Base-by-base conservation (phyloP, 2,797 vertebrate genomes). In the Paguma larvata region DNA sequence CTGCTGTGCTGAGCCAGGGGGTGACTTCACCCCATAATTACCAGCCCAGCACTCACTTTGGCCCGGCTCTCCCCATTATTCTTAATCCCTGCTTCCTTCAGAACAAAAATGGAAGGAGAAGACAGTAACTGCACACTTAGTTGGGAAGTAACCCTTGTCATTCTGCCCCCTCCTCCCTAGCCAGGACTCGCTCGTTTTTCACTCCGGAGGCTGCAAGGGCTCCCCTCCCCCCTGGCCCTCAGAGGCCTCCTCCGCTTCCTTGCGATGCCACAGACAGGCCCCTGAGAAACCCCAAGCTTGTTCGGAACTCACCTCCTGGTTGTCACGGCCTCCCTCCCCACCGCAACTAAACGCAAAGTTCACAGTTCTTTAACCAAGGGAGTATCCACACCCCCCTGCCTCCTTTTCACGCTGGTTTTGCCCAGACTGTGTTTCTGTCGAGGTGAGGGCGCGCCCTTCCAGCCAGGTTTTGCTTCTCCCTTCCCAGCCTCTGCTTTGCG, bases 361-460 rank as follows among this genome's bases (percentile, higher is more conserved):
- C 44, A 46, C 3, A 1, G 65, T 63, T 91, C 46, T 82, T 89
- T 93, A 87, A 78, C 94, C 46, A 84, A 94, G 83, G 92, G 92
- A 51, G 85, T 96, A 88, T 73, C 84, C 91, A 86, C 80, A 59
- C 79, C 77, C 32, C 3, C 6, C 75, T 1, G 23, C 48, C 48
- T 46, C 70, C 70, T 80, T 93, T 51, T 59, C 23, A 11, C 1
- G 13, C 23, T 77, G 73, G 51, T 75, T 89, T 80, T 21, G 25
- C 18, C 9, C 4, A 59, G 48, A 16, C 0, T 1, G n/a, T 34
- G 30, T 80, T 51, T 96, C 25, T 62, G 5, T 34, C 48, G 3
- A 8, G 6, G 14, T 6, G 38, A 85, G 18, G 25, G 1, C 30
- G 79, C 83, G 32, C 82, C 82, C 4, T 77, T 6, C 72, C 67